phyloP scores from a whole-genome alignment of 2,888 invertebrate species.

The Leistus spinibarbis region DNA sequence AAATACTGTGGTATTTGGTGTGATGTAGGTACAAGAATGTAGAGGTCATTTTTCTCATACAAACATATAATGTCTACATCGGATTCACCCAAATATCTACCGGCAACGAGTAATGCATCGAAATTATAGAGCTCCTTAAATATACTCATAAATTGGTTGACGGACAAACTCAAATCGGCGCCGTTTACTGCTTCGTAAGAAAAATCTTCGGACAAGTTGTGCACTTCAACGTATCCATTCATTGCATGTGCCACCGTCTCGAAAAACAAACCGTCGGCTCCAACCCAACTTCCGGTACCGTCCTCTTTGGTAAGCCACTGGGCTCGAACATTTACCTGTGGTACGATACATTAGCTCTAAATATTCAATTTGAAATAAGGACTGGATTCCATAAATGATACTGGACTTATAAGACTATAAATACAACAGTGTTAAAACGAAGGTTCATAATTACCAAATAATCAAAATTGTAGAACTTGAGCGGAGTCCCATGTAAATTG shows the following conservation, averaged over 20 bases:
- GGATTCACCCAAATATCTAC: slow-evolving; percentile 11
- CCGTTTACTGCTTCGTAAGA: neutral
- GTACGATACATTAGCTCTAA: neutral
- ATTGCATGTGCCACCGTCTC: slow-evolving; percentile 1
- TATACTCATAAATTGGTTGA: neutral
- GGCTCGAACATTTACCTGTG: neutral
- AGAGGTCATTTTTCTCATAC: slow-evolving; percentile 22
- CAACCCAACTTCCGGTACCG: neutral
- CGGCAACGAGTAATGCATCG: slow-evolving; percentile 5
- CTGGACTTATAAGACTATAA: no score
- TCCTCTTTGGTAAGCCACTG: neutral
- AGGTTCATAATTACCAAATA: neutral
- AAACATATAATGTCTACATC: slow-evolving; percentile 24
- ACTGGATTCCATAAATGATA: no score
- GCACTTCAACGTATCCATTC: slow-evolving; percentile 21
- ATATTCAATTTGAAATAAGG: neutral
- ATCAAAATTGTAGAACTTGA: neutral
- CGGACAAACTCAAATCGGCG: slow-evolving; percentile 2
- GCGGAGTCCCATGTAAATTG: slow-evolving; percentile 25
- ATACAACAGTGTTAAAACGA: no score
- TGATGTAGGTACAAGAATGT: slow-evolving; percentile 12
- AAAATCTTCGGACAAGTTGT: slow-evolving; percentile 16
- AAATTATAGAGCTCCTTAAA: slow-evolving; percentile 20
- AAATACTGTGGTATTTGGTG: slow-evolving; percentile 19
- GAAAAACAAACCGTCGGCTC: slow-evolving; percentile 27